phyloP scores from a whole-genome alignment of 1,140 invertebrate species.

The Teleogryllus occipitalis region DNA sequence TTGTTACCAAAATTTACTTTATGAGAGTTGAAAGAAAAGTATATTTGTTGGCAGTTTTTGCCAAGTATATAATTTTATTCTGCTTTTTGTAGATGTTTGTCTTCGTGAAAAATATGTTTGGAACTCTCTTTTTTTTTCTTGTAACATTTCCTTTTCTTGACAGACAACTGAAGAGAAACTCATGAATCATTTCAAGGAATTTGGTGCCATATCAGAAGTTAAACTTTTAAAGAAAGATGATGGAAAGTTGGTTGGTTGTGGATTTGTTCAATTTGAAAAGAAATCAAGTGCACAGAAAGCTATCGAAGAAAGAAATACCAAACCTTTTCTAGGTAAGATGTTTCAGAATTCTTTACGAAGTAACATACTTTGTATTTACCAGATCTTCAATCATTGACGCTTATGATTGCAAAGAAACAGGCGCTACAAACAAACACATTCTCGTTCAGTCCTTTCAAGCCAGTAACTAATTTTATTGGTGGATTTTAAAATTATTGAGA shows the following conservation, averaged over 20 bases:
- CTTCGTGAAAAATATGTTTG: background rate
- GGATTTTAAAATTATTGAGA: too few species aligned
- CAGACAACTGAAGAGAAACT: conserved; percentile 58
- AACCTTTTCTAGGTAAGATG: conserved; percentile 55
- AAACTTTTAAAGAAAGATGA: conserved; percentile 67
- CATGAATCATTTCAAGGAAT: conserved; percentile 61
- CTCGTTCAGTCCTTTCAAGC: too few species aligned
- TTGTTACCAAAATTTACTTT: background rate
- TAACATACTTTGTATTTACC: too few species aligned
- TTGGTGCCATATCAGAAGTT: conserved; percentile 68
- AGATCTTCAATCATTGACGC: too few species aligned
- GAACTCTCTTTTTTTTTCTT: background rate
- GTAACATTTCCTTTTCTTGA: background rate
- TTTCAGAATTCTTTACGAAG: conserved; percentile 23
- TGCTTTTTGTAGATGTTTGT: background rate
- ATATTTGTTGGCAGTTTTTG: background rate
- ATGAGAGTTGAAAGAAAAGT: background rate
- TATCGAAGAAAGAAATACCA: conserved; percentile 61
- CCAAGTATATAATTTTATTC: background rate
- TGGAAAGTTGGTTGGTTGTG: conserved; percentile 75
- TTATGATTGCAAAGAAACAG: too few species aligned
- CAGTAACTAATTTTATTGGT: too few species aligned
- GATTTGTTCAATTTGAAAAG: conserved; percentile 70
- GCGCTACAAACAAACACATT: too few species aligned
- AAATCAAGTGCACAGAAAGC: conserved; percentile 70